Conservation (phyloP, 2,113 vertebrate species). For the Tylochromis polylepis region DNA sequence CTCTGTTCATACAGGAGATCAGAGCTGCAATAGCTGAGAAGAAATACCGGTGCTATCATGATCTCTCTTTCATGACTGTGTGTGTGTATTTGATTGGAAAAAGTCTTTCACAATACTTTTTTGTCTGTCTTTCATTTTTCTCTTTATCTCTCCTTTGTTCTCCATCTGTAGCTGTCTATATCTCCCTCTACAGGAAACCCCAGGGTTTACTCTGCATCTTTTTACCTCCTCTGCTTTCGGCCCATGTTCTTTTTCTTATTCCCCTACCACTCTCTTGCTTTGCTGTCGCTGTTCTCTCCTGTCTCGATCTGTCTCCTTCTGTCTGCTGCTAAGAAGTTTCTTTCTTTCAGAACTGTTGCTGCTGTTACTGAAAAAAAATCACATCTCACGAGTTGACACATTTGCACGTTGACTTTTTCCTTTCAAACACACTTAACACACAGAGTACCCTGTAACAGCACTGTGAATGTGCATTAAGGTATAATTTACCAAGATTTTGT, state of each 20-base stretch:
- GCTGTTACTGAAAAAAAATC: slow-evolving; percentile 2
- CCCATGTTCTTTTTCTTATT: not conserved
- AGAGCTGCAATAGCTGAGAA: not conserved
- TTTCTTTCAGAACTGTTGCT: slow-evolving; percentile 17
- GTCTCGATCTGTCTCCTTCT: not conserved
- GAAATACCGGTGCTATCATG: not conserved
- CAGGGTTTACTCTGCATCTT: not conserved
- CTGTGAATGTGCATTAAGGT: not conserved
- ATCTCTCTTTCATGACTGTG: not conserved
- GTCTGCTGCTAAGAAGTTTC: not conserved
- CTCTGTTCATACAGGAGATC: slow-evolving; percentile 13
- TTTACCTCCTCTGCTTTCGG: not conserved
- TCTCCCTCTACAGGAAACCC: not conserved
- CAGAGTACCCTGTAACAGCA: not conserved
- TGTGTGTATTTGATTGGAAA: not conserved
- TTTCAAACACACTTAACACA: not conserved
- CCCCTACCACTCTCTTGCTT: not conserved
- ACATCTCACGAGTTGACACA: not conserved
- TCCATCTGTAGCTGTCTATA: not conserved
- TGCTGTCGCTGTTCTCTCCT: not conserved
- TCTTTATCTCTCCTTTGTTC: not conserved
- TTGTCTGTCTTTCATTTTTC: not conserved
- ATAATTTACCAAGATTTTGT: not conserved
- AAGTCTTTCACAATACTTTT: not conserved
- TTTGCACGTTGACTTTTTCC: not conserved